phyloP scores from a whole-genome alignment of 2,113 vertebrate species.

The Mus pahari region DNA sequence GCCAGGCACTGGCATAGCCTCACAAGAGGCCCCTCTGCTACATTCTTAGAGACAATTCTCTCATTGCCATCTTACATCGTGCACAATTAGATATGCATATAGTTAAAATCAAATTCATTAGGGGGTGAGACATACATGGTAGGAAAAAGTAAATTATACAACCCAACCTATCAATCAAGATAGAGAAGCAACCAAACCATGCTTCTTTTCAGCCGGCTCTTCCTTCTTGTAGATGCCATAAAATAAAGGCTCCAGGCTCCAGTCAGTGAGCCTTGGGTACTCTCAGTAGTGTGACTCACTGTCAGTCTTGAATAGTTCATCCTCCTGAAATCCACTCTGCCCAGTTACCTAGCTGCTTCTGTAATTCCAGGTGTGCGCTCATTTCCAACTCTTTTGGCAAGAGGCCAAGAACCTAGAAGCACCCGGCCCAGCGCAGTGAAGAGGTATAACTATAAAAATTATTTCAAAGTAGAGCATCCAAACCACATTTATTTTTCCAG shows the following conservation, averaged over 20 bases:
- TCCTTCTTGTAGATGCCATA: background rate
- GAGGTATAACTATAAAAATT: background rate
- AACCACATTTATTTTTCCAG: background rate
- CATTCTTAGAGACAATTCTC: background rate
- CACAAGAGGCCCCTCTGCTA: too few relatives aligned
- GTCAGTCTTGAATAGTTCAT: background rate
- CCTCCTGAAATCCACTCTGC: too few relatives aligned
- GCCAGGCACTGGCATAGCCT: too few relatives aligned
- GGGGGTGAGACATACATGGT: background rate
- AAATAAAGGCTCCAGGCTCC: background rate
- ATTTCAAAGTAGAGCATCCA: conserved; percentile 16
- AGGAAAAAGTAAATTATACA: background rate
- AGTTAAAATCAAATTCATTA: background rate
- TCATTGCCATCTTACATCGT: background rate
- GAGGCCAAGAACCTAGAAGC: background rate
- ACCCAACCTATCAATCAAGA: background rate
- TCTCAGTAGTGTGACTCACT: background rate
- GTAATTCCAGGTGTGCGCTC: background rate
- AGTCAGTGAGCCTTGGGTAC: background rate
- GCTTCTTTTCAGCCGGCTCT: background rate
- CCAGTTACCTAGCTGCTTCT: background rate
- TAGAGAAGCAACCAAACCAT: background rate
- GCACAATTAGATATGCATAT: background rate
- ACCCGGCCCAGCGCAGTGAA: background rate
- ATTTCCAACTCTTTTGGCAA: background rate